Percentiles rank a stretch among this genome's conserved stretches.
Conservation (phyloP, 2,888 invertebrate species). For the Caenorhabditis sp. region DNA sequence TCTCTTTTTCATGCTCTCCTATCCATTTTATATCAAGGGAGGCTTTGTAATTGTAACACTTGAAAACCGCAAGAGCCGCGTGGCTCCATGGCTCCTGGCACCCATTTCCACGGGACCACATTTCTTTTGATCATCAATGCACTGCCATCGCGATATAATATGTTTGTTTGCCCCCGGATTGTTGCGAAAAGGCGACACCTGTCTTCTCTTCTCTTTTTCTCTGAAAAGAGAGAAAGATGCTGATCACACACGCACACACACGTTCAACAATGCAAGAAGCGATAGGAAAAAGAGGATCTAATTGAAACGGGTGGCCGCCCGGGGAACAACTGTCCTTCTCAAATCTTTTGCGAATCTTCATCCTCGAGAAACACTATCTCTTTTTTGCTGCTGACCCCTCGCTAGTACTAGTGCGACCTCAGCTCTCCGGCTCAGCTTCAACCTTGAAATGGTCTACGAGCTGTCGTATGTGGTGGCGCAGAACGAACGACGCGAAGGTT, state of each 20-base stretch:
- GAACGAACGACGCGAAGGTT: conserved; percentile 34
- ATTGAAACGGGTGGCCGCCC: too few relatives aligned
- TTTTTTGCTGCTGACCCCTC: too few relatives aligned
- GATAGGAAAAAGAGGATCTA: too few relatives aligned
- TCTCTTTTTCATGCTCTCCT: neutral
- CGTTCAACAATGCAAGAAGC: too few relatives aligned
- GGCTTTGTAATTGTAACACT: neutral
- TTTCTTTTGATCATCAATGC: neutral
- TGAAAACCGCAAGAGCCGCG: neutral
- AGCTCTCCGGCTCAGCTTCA: too few relatives aligned
- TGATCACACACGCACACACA: too few relatives aligned
- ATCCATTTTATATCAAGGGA: conserved; percentile 2
- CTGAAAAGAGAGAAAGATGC: neutral
- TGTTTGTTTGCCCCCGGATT: neutral
- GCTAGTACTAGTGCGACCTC: too few relatives aligned
- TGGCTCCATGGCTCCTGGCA: too few relatives aligned
- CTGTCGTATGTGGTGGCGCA: conserved; percentile 39
- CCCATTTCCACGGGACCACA: neutral
- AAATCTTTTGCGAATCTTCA: too few relatives aligned
- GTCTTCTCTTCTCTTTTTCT: neutral
- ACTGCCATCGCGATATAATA: too few relatives aligned
- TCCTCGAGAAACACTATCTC: too few relatives aligned
- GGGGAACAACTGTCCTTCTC: too few relatives aligned
- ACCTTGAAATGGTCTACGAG: conserved; percentile 45
- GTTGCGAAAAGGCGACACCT: conserved; percentile 5